Conservation (phyloP, 2,797 vertebrate genomes). For the Nyctalus aviator region DNA sequence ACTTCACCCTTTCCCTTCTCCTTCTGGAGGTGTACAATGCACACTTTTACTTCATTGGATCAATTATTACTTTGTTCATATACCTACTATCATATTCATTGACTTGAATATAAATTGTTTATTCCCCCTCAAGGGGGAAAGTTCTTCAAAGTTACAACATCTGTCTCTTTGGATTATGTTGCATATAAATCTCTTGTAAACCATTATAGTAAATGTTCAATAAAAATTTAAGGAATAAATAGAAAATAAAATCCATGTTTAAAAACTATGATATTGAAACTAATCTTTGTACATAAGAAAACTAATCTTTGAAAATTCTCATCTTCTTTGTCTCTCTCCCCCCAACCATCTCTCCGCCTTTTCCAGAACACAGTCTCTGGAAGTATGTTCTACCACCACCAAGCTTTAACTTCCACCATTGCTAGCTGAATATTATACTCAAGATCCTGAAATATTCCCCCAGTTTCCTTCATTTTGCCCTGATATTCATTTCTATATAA, state of each 20-base stretch:
- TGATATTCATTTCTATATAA: neutral
- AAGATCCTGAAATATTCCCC: neutral
- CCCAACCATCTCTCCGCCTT: neutral
- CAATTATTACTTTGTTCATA: neutral
- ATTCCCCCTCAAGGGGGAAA: neutral
- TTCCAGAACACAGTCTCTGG: neutral
- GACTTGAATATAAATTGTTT: neutral
- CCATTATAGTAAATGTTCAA: neutral
- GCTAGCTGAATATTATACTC: neutral
- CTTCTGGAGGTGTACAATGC: neutral
- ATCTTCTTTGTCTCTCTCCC: neutral
- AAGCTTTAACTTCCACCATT: neutral
- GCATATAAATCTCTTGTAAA: neutral
- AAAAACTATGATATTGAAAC: neutral
- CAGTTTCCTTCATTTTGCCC: constrained; percentile 8
- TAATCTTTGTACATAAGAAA: neutral
- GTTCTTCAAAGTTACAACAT: constrained; percentile 11
- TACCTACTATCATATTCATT: neutral
- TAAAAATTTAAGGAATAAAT: neutral
- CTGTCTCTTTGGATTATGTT: neutral
- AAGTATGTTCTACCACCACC: neutral
- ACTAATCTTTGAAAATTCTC: neutral
- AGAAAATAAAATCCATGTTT: neutral
- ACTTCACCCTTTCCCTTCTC: neutral
- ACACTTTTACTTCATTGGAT: neutral